Evolutionary conservation across 2,888 invertebrate species (phyloP).

Genomic region (Lomographa bimaculata): DNA sequence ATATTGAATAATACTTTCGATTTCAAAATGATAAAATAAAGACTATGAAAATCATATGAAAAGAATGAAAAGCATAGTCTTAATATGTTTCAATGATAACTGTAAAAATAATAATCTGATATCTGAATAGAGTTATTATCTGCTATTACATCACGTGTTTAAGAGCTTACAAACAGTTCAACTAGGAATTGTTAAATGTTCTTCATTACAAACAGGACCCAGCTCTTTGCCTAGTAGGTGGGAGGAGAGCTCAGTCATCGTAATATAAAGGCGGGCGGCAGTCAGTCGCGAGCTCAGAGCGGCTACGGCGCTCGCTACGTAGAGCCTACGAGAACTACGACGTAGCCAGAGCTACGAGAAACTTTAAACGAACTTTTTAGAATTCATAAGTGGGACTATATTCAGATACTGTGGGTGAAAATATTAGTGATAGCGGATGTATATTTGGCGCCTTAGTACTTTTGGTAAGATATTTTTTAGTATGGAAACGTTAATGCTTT

Average conservation of each 20-base stretch:
- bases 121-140: too few species aligned
- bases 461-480: constrained; percentile 37
- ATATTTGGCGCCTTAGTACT: constrained; percentile 13
- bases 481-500: constrained; percentile 18
- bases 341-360: constrained; percentile 49
- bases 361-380: constrained; percentile 49
- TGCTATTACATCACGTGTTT: too few species aligned
- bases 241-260: constrained; percentile 31
- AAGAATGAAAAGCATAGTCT: too few species aligned
- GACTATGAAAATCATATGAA: too few species aligned
- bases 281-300: constrained; percentile 56
- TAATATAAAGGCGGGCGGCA: constrained; percentile 65
- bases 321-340: constrained; percentile 46
- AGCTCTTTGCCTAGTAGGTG: constrained; percentile 23
- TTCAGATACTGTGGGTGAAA: constrained; percentile 22
- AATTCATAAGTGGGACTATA: constrained; percentile 6
- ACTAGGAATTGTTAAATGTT: too few species aligned
- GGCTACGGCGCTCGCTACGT: constrained; percentile 51
- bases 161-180: too few species aligned
- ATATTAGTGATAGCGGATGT: background rate
- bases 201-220: too few species aligned
- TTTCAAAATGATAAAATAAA: too few species aligned
- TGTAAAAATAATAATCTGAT: too few species aligned
- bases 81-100: too few species aligned
- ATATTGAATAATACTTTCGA: too few species aligned